phyloP scores from a whole-genome alignment of 2,113 vertebrate species.

The Thymallus thymallus region DNA sequence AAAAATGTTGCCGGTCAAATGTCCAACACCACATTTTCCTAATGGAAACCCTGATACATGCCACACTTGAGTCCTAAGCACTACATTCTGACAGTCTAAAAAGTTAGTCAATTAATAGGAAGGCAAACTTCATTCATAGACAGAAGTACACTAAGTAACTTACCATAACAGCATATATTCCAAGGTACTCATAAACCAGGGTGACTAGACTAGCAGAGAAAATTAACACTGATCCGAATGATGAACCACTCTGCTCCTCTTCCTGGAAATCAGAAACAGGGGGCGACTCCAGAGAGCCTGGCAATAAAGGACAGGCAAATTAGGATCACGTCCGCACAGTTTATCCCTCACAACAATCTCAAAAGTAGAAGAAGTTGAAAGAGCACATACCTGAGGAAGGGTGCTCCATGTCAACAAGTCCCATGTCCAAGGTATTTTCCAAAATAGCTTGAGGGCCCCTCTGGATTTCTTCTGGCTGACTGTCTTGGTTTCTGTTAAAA shows the following conservation, averaged over 20 bases:
- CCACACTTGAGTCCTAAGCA: too few species aligned
- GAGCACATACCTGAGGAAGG: constrained; percentile 59
- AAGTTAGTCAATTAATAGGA: too few species aligned
- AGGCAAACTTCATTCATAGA: too few species aligned
- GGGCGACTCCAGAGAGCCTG: constrained; percentile 60
- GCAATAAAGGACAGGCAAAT: constrained; percentile 11
- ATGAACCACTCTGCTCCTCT: constrained; percentile 45
- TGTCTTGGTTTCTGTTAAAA: constrained; percentile 71
- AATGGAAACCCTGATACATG: too few species aligned
- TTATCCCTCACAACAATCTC: not conserved
- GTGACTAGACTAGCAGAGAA: constrained; percentile 37
- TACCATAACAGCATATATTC: constrained; percentile 70
- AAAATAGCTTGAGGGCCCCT: constrained; percentile 60
- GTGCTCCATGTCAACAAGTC: constrained; percentile 57
- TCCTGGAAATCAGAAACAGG: constrained; percentile 45
- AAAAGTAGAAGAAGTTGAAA: not conserved
- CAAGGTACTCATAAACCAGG: constrained; percentile 49
- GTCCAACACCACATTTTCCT: too few species aligned
- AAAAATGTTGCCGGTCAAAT: too few species aligned
- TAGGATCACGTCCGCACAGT: not conserved
- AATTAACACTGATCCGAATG: constrained; percentile 41
- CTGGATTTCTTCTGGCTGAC: constrained; percentile 61
- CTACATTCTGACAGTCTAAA: too few species aligned
- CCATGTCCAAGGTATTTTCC: constrained; percentile 64
- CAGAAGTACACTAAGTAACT: constrained; percentile 55